Evolutionary conservation across 2,797 vertebrate genomes (phyloP).

Genomic region (Pteronotus mesoamericanus): DNA sequence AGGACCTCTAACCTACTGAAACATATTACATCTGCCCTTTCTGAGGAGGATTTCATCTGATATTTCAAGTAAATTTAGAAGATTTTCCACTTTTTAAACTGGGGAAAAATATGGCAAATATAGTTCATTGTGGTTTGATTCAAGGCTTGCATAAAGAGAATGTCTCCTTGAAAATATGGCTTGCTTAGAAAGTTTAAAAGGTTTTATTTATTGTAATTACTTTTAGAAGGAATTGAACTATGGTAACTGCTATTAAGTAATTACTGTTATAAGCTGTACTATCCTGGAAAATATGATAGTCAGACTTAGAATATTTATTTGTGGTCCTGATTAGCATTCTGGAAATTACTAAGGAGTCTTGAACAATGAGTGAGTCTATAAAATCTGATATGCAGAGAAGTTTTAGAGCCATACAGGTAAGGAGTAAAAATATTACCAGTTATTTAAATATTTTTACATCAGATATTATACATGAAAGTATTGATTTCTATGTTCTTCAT

Average conservation of each 20-base stretch:
- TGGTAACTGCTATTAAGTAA: not conserved
- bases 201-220: not conserved
- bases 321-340: not conserved
- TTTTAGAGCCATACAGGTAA: not conserved
- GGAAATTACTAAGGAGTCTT: not conserved
- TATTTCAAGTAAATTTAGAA: constrained; percentile 46
- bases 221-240: not conserved
- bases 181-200: constrained; percentile 1
- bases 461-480: not conserved
- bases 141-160: not conserved
- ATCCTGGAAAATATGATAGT: not conserved
- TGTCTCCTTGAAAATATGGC: not conserved
- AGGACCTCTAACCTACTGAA: not conserved
- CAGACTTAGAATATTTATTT: not conserved
- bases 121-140: constrained; percentile 17
- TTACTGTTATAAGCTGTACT: not conserved
- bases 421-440: not conserved
- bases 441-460: not conserved
- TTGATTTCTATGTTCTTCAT: not conserved
- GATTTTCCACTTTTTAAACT: constrained; percentile 41
- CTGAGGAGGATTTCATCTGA: not conserved
- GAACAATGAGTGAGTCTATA: not conserved
- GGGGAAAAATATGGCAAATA: not conserved
- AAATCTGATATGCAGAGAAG: not conserved
- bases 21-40: not conserved